These are phyloP conservation scores for Xenotilapia caudafasciata DNA, from an alignment of 2,113 vertebrate species.

Conservation along the genomic window DNA sequence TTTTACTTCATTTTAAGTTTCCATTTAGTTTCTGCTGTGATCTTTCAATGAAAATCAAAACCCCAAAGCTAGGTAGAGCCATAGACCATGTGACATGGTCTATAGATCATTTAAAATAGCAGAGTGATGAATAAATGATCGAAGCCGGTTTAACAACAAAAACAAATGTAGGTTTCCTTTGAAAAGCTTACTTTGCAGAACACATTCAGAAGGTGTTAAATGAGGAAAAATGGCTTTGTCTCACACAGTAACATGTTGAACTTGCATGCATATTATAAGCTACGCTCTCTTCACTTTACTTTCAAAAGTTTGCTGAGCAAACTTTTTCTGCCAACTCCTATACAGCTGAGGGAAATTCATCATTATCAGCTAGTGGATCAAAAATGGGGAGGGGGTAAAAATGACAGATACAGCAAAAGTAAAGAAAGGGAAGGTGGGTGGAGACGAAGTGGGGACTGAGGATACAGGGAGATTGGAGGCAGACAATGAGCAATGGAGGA, in stretches of 20 bases:
- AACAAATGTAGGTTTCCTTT: background rate
- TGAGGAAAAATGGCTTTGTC: constrained; percentile 40
- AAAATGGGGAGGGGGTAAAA: constrained; percentile 53
- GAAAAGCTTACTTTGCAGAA: constrained; percentile 28
- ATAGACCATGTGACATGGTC: background rate
- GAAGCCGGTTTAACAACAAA: background rate
- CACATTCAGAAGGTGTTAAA: background rate
- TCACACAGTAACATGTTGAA: constrained; percentile 30
- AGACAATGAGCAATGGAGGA: constrained; percentile 53
- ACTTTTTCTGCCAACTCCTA: constrained; percentile 57
- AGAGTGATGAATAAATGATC: background rate
- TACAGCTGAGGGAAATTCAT: constrained; percentile 60
- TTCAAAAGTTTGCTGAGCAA: constrained; percentile 62
- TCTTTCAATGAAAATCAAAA: constrained; percentile 2
- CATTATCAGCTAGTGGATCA: constrained; percentile 69
- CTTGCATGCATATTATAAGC: constrained; percentile 50
- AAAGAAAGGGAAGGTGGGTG: constrained; percentile 54
- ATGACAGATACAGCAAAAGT: constrained; percentile 66
- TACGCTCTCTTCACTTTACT: constrained; percentile 29
- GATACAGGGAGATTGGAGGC: constrained; percentile 44
- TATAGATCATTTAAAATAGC: background rate
- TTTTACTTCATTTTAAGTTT: background rate
- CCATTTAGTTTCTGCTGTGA: background rate
- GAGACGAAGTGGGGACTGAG: constrained; percentile 57
- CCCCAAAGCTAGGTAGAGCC: background rate